Conservation (phyloP, 2,888 invertebrate genomes). For the Cosmorhoe ocellata region DNA sequence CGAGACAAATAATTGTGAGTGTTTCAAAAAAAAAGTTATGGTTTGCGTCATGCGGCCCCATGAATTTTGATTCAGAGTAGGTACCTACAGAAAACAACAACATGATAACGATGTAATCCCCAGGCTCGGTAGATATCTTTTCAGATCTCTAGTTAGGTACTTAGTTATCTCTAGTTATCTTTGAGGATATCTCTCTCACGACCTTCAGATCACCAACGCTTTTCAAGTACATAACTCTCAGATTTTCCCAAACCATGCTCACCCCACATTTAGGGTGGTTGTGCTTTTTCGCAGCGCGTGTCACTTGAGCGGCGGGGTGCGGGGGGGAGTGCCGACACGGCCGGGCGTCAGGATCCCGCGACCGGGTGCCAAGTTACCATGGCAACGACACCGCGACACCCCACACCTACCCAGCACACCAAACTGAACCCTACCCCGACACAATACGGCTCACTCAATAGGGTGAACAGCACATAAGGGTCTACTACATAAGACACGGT, state of each 20-base stretch:
- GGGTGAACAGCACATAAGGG: slow-evolving; percentile 65
- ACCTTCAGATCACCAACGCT: too few relatives aligned
- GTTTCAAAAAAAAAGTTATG: too few relatives aligned
- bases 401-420: slow-evolving; percentile 44
- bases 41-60: too few relatives aligned
- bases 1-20: too few relatives aligned
- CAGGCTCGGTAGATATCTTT: too few relatives aligned
- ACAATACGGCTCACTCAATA: slow-evolving; percentile 43
- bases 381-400: slow-evolving; percentile 80
- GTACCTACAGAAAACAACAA: too few relatives aligned
- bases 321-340: slow-evolving; percentile 82
- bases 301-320: slow-evolving; percentile 78
- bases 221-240: too few relatives aligned
- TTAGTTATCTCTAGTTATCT: too few relatives aligned
- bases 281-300: slow-evolving; percentile 81
- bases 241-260: slow-evolving; percentile 26
- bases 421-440: slow-evolving; percentile 58
- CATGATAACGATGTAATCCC: too few relatives aligned
- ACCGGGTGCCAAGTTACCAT: slow-evolving; percentile 83
- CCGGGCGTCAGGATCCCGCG: slow-evolving; percentile 84
- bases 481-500: slow-evolving; percentile 79
- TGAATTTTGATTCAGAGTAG: too few relatives aligned
- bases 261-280: slow-evolving; percentile 66
- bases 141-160: too few relatives aligned
- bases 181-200: too few relatives aligned